phyloP scores from a whole-genome alignment of 2,113 vertebrate species.

The Gadus macrocephalus region DNA sequence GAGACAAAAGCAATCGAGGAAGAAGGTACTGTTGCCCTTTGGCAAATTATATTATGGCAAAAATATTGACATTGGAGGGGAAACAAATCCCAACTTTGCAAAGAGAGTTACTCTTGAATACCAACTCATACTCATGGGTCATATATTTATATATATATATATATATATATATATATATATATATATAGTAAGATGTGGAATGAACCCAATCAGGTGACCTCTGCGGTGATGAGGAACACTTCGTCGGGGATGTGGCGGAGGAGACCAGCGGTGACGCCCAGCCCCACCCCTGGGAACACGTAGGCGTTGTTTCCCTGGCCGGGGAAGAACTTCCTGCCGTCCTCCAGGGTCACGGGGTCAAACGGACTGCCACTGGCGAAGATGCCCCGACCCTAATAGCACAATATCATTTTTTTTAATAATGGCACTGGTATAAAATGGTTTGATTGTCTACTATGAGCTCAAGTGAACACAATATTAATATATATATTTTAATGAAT shows the following conservation, averaged over 20 bases:
- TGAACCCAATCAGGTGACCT: slow-evolving; percentile 71
- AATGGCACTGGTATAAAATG: neutral
- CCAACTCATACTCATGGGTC: too few species aligned
- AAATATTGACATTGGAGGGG: too few species aligned
- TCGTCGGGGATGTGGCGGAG: slow-evolving; percentile 80
- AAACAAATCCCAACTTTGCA: too few species aligned
- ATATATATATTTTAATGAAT: too few species aligned
- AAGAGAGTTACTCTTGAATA: too few species aligned
- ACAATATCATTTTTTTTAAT: neutral
- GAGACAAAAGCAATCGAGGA: too few species aligned
- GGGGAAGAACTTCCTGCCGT: slow-evolving; percentile 81
- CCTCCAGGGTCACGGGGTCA: slow-evolving; percentile 83
- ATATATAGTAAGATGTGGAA: too few species aligned
- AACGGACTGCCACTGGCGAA: slow-evolving; percentile 99
- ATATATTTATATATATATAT: too few species aligned
- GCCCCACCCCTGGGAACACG: slow-evolving; percentile 91
- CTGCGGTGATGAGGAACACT: slow-evolving; percentile 87
- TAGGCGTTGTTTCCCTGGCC: slow-evolving; percentile 98
- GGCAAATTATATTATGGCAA: too few species aligned
- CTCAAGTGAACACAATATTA: too few species aligned
- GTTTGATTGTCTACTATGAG: neutral
- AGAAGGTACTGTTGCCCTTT: too few species aligned
- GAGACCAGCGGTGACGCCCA: slow-evolving; percentile 81
- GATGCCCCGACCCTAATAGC: slow-evolving; percentile 80
- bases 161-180: too few species aligned